Percentiles rank a stretch among this genome's conserved stretches.
Evolutionary conservation across 1,140 invertebrate genomes (phyloP).

Genomic region (Neodiprion lecontei): DNA sequence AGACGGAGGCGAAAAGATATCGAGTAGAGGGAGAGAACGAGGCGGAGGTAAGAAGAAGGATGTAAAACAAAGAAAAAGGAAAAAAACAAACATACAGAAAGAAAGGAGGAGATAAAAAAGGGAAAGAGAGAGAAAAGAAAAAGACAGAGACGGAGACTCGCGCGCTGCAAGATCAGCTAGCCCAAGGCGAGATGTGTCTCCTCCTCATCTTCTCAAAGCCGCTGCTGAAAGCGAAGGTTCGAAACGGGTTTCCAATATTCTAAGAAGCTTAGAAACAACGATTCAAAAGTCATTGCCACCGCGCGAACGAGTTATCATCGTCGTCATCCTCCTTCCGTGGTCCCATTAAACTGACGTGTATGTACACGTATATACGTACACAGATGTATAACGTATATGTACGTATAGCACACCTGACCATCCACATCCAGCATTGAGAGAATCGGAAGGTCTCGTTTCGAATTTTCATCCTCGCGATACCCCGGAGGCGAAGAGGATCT

Average conservation of each 20-base stretch:
- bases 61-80: conserved; percentile 14
- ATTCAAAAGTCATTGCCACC: conserved; percentile 5
- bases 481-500: no score
- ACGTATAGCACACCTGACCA: no score
- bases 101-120: conserved; percentile 4
- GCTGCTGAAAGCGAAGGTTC: background rate
- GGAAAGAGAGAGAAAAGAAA: background rate
- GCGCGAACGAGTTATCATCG: no score
- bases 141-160: conserved; percentile 7
- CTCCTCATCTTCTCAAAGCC: conserved; percentile 36
- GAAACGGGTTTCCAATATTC: conserved; percentile 44
- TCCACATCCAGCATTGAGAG: no score
- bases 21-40: conserved; percentile 7
- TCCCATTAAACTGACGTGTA: no score
- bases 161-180: background rate
- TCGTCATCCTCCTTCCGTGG: no score
- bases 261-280: conserved; percentile 20
- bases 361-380: no score
- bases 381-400: no score
- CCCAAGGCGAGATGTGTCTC: conserved; percentile 41
- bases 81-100: conserved; percentile 1
- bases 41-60: background rate
- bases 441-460: no score
- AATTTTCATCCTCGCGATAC: no score
- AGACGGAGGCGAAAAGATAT: conserved; percentile 17